Conservation (phyloP, 2,888 invertebrate species). For the Polydrusus tereticollis region DNA sequence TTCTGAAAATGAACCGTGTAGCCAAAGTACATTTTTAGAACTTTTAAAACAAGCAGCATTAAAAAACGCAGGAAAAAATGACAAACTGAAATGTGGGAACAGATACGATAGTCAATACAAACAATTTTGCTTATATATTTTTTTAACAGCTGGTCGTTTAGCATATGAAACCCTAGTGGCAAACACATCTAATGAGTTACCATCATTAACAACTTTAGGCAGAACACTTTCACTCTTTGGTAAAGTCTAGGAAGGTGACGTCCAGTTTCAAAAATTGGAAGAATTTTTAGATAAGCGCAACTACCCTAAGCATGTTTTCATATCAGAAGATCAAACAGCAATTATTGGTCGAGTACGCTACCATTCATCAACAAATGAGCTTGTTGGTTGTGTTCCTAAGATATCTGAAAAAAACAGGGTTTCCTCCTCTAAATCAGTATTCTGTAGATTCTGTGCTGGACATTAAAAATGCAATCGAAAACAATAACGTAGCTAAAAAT, state of each 20-base stretch:
- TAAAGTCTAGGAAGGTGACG: neutral
- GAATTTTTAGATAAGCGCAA: neutral
- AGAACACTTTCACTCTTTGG: neutral
- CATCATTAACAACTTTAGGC: neutral
- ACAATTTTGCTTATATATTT: constrained; percentile 10
- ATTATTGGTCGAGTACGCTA: neutral
- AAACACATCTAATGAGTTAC: constrained; percentile 1
- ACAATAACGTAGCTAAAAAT: neutral
- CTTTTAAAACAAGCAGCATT: too few species aligned
- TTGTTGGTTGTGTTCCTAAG: neutral
- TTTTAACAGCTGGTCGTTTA: constrained; percentile 7
- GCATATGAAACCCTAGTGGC: constrained; percentile 12
- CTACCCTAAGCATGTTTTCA: neutral
- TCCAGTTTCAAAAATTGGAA: neutral
- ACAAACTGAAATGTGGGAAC: neutral
- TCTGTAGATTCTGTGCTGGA: neutral
- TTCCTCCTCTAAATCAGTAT: neutral
- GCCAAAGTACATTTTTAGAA: too few species aligned
- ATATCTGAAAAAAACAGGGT: neutral
- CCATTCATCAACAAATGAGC: neutral
- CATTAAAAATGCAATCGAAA: neutral
- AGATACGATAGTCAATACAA: neutral
- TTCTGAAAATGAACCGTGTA: too few species aligned
- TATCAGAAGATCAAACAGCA: neutral
- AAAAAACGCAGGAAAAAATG: too few species aligned